Conservation (phyloP, 2,797 vertebrate species). For the Pseudochromis fuscus region DNA sequence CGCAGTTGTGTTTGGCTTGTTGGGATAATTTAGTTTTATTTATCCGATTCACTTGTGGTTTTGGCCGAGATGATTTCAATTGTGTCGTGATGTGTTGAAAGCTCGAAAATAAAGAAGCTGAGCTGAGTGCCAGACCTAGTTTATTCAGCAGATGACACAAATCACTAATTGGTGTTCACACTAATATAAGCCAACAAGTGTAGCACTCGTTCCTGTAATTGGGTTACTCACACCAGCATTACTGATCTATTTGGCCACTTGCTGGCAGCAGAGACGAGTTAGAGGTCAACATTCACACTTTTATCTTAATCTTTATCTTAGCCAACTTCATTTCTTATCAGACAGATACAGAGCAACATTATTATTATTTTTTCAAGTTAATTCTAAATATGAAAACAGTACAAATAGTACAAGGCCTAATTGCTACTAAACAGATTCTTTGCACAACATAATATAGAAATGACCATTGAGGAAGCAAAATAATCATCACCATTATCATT, state of each 20-base stretch:
- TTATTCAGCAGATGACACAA: not conserved
- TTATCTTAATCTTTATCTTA: too few species aligned
- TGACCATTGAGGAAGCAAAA: too few species aligned
- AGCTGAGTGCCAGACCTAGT: too few species aligned
- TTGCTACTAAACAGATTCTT: too few species aligned
- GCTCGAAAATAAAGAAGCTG: not conserved
- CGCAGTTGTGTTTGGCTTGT: not conserved
- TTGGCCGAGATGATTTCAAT: slow-evolving; percentile 5
- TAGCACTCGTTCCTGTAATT: not conserved
- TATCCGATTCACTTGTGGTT: not conserved
- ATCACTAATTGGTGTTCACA: slow-evolving; percentile 19
- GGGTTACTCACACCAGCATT: not conserved
- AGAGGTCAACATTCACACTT: not conserved
- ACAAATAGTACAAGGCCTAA: too few species aligned
- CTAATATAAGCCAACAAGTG: not conserved
- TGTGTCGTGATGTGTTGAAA: slow-evolving; percentile 5
- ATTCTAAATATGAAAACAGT: not conserved
- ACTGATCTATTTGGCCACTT: not conserved
- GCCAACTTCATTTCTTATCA: too few species aligned
- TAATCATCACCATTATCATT: too few species aligned
- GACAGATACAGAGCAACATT: too few species aligned
- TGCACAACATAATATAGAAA: too few species aligned
- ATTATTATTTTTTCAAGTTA: not conserved
- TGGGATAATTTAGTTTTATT: not conserved
- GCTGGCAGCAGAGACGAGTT: not conserved